Base-by-base conservation (phyloP, 2,888 invertebrate genomes). In the Rhagonycha lutea region DNA sequence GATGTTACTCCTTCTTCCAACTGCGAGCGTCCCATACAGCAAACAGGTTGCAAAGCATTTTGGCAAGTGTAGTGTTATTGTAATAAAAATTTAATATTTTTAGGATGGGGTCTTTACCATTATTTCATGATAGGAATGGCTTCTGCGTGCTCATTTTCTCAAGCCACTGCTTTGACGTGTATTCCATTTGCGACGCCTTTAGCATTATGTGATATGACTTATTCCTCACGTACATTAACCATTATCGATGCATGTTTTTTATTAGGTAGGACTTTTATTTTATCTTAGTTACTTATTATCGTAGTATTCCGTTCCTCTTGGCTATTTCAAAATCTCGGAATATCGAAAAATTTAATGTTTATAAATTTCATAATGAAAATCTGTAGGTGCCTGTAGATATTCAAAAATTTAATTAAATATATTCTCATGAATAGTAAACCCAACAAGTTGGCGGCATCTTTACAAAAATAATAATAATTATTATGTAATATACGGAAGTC, bases 71-170 rank as follows among this genome's bases (percentile, higher is more conserved):
- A 8, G n/a, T n/a, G 18, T 24, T 65, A 24, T 24, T 3, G 8
- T 24, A 24, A 24, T 24, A 23, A 23, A 24, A 65, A 29, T 28
- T 14, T 28, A 47, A 68, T 24, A 29, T 23, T 74, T 67, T 62
- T 73, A 86, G 87, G 87, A 73, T 87, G 87, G 86, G 88, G 88
- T 14, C 76, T 86, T 7, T 87, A 86, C 76, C 83, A 84, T 72
- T 85, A 84, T 77, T 85, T 87, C 74, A 77, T 86, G 62, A 29
- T 86, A 24, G 83, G 82, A 73, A 81, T 86, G 69, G 81, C 83
- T 2, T 83, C 84, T 63, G 75, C 81, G 11, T 82, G 81, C 70
- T 73, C 80, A 60, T 83, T 87, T 70, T 80, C 85, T 4, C 83
- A 84, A 65, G 84, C 84, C 3, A 62, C 82, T 4, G 83, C 84